Base-by-base conservation (phyloP, 2,888 invertebrate species). In the Catocala fraxini region DNA sequence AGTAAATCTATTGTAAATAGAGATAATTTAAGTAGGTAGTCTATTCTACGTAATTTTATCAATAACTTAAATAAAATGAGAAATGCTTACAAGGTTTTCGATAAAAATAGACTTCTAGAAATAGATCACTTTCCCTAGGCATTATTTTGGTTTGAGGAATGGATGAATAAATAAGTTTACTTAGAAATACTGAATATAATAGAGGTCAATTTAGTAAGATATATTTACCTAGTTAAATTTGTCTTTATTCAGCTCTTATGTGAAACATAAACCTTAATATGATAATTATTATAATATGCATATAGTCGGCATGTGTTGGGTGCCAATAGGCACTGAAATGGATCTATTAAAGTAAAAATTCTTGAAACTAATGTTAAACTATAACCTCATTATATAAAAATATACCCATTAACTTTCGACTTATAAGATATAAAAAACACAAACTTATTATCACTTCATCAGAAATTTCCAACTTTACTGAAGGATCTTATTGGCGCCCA, bases 1-100 rank as follows among this genome's bases (percentile, higher is more conserved):
- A 57, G 56, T 61, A 45, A 68, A 68, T 59, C 51, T 71, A 57
- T 68, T 65, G 55, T 71, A 59, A 71, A 71, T 58, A 72, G 39
- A 57, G 59, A 57, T 71, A 59, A 61, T 68, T 71, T 56, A 57
- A 68, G 55, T 62, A 48, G 15, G 49, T 59, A 72, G 69, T 72
- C 55, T 41, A 65, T 62, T 54, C 52, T 41, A 58, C 54, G 73
- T 53, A 55, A 68, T 72, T 71, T 72, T 46, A 13, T 41, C 42
- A 65, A 62, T 25, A 59, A 52, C 71, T 47, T 6, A 61, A 62
- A 59, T 46, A 47, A 64, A 70, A 61, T 61, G 53, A 54, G 56
- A 61, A 53, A 45, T 65, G 62, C 59, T 71, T 65, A 68, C 59
- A 71, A 72, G 55, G 51, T 56, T 51, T 41, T 56, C 13, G 7